Evolutionary conservation across 2,888 invertebrate species (phyloP), one percentile per base, ranked within the genome.

Genomic region (Lasioglossum villosulum): DNA sequence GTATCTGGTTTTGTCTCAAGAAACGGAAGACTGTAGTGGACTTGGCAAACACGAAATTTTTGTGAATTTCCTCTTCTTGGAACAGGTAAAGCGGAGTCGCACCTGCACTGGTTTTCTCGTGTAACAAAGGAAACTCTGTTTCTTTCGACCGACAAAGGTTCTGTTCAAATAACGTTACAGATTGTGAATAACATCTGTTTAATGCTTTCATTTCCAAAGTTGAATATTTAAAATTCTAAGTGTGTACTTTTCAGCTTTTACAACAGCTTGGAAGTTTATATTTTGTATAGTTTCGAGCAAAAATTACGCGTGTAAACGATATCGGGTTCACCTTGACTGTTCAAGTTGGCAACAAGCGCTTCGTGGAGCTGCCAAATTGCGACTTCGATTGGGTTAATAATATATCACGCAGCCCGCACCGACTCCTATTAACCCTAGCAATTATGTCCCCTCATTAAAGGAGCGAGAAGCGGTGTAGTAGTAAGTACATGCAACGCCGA

Each of bases 101-200:
- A 82, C 84, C 88, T 87, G 88, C 78, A 75, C 68, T 34, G 75
- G 80, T 77, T 81, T 77, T 70, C 66, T 86, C 78, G 45, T 12
- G 27, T 16, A 86, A 80, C 86, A 87, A 87, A 75, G 80, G 75
- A 23, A 30, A 30, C 75, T 42, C 66, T 75, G 59, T 80, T 72
- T 39, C 75, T 70, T 75, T 45, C 56, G 39, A 48, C 19, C n/a
- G 16, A 42, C 45, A 66, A 19, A 30, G 56, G 78, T 42, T 37
- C 37, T 63, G 56, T 74, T 77, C 76, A 77, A 56, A 84, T 56
- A 84, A 71, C 63, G 56, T 77, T 73, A 12, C 45, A 45, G 72
- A 84, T 80, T 59, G 76, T 19, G 34, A n/a, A 39, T 19, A 19
- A 52, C 56, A 19, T 63, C 14, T 30, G 76, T n/a, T 12, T 37